Conservation (phyloP, 2,113 vertebrate genomes). For the Procavia capensis region DNA sequence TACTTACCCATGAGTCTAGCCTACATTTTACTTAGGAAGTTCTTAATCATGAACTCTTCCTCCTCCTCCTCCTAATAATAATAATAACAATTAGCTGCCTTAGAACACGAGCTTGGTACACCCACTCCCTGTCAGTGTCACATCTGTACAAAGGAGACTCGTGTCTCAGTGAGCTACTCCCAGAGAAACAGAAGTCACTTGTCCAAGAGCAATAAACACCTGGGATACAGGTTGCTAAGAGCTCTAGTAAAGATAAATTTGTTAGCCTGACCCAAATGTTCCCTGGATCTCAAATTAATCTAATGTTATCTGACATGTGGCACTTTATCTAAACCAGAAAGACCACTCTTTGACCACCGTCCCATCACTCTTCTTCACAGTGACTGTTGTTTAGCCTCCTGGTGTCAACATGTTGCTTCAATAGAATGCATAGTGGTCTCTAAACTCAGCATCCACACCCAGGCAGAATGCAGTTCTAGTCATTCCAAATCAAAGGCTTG, state of each 20-base stretch:
- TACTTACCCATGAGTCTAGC: constrained; percentile 31
- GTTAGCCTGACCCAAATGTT: constrained; percentile 63
- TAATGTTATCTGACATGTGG: constrained; percentile 75
- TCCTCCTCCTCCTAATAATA: neutral
- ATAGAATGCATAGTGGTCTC: neutral
- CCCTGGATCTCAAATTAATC: constrained; percentile 71
- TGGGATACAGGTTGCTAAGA: constrained; percentile 49
- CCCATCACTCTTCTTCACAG: constrained; percentile 61
- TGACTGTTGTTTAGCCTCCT: constrained; percentile 21
- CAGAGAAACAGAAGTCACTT: constrained; percentile 66
- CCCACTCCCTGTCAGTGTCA: constrained; percentile 18
- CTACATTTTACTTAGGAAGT: constrained; percentile 46
- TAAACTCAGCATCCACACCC: neutral
- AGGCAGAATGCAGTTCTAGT: constrained; percentile 9
- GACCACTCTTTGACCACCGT: constrained; percentile 1
- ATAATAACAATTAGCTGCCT: neutral
- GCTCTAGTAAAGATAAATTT: constrained; percentile 77
- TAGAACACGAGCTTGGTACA: neutral
- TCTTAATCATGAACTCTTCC: neutral
- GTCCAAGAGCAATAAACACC: constrained; percentile 64
- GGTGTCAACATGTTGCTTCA: neutral
- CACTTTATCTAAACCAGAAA: constrained; percentile 67
- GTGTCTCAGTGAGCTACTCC: constrained; percentile 42
- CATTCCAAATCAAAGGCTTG: constrained; percentile 45
- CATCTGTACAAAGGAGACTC: constrained; percentile 61